Percentiles rank a stretch among this genome's conserved stretches.
Conservation (phyloP, 2,888 invertebrate genomes). For the Mesochorus sp. region DNA sequence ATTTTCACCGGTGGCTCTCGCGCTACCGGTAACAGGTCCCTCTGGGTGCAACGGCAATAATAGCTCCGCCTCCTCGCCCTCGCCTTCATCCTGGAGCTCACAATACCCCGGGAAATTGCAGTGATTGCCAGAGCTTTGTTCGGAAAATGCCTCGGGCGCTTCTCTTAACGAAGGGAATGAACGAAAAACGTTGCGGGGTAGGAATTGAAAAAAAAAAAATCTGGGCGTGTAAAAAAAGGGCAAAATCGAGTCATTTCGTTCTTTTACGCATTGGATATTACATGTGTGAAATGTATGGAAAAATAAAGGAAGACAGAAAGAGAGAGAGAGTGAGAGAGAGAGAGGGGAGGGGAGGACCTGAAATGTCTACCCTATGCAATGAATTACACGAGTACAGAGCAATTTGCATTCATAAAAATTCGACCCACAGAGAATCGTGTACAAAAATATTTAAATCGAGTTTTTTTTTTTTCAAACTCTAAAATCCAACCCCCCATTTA, state of each 20-base stretch:
- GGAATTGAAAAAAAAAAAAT: slow-evolving; percentile 1
- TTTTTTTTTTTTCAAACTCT: no score
- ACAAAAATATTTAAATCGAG: neutral
- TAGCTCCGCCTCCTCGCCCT: slow-evolving; percentile 7
- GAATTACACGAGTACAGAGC: neutral
- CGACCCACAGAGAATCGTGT: neutral
- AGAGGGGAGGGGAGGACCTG: no score
- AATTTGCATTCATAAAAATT: neutral
- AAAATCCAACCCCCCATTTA: no score
- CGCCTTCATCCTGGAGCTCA: slow-evolving; percentile 2
- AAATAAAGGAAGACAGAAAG: no score
- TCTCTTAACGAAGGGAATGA: slow-evolving; percentile 38
- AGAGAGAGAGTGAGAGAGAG: no score
- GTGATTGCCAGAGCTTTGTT: slow-evolving; percentile 56
- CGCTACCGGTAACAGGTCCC: slow-evolving; percentile 8
- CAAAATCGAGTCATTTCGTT: neutral
- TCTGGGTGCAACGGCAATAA: slow-evolving; percentile 48
- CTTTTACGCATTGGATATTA: no score
- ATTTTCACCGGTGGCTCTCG: slow-evolving; percentile 24
- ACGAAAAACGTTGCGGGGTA: slow-evolving; percentile 6
- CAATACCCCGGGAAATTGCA: slow-evolving; percentile 56
- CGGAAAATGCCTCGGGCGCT: slow-evolving; percentile 23
- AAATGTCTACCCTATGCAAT: no score
- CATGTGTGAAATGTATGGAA: no score
- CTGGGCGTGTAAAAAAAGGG: neutral